phyloP scores from a whole-genome alignment of 2,113 vertebrate genomes.

The Sula dactylatra region DNA sequence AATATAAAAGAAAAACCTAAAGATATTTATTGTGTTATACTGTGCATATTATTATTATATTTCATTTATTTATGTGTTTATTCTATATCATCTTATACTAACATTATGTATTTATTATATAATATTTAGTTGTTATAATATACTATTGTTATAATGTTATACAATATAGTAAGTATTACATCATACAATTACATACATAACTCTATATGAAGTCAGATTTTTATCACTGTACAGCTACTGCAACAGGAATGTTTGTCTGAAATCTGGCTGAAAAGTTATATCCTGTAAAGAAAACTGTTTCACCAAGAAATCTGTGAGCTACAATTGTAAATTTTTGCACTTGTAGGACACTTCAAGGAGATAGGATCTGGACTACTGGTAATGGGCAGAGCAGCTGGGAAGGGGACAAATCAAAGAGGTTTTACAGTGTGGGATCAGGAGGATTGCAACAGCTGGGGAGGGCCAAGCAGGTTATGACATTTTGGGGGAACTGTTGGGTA shows the following conservation, averaged over 20 bases:
- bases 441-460: constrained; percentile 56
- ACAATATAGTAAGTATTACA: background rate
- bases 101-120: background rate
- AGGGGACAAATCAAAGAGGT: constrained; percentile 57
- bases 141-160: background rate
- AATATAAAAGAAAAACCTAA: background rate
- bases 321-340: background rate
- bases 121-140: background rate
- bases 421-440: constrained; percentile 53
- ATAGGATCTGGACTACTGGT: constrained; percentile 16
- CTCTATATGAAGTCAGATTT: background rate
- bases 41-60: background rate
- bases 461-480: constrained; percentile 50
- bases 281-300: background rate
- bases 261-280: background rate
- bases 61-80: background rate
- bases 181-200: background rate
- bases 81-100: background rate
- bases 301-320: background rate
- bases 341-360: constrained; percentile 58
- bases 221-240: background rate
- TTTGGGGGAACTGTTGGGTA: constrained; percentile 36
- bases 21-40: background rate
- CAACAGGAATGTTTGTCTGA: background rate
- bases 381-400: constrained; percentile 53